These are phyloP conservation scores for Mnemiopsis leidyi DNA, from an alignment of 37 sponge, comb jelly and placozoan species.

Conservation along the genomic window DNA sequence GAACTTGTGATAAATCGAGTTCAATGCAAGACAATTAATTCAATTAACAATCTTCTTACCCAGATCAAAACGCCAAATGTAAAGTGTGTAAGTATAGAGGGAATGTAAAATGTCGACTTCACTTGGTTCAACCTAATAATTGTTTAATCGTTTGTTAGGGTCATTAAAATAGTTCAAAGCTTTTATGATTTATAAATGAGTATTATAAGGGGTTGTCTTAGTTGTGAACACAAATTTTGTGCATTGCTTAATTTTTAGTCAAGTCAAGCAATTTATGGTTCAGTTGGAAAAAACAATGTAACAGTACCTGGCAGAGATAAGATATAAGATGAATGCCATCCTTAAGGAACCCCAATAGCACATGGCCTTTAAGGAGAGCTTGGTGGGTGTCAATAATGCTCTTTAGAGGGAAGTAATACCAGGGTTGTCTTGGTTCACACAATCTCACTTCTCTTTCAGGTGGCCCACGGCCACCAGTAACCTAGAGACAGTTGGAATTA, in stretches of 20 bases:
- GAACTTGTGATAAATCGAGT: no score
- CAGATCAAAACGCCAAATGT: conserved; percentile 52
- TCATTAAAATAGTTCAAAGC: no score
- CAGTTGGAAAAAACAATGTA: no score
- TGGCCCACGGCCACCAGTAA: neutral
- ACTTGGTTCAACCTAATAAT: conserved; percentile 63
- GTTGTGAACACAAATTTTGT: no score
- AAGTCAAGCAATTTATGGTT: no score
- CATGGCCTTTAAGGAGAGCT: conserved; percentile 42
- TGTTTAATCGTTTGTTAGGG: no score
- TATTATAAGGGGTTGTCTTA: no score
- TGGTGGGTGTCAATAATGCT: conserved; percentile 53
- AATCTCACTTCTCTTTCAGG: neutral
- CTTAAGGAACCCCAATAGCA: conserved; percentile 48
- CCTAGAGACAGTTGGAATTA: no score
- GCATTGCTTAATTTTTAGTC: no score
- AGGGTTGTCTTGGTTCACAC: conserved; percentile 35
- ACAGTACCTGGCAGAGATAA: conserved; percentile 41
- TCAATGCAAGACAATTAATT: no score
- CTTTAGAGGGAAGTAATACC: conserved; percentile 44
- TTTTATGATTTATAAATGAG: no score
- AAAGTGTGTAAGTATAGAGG: conserved; percentile 27
- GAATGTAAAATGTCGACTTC: conserved; percentile 12
- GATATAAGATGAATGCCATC: conserved; percentile 60
- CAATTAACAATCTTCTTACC: no score